Base-by-base conservation (phyloP, 2,888 invertebrate genomes). In the Drosophila cracens region DNA sequence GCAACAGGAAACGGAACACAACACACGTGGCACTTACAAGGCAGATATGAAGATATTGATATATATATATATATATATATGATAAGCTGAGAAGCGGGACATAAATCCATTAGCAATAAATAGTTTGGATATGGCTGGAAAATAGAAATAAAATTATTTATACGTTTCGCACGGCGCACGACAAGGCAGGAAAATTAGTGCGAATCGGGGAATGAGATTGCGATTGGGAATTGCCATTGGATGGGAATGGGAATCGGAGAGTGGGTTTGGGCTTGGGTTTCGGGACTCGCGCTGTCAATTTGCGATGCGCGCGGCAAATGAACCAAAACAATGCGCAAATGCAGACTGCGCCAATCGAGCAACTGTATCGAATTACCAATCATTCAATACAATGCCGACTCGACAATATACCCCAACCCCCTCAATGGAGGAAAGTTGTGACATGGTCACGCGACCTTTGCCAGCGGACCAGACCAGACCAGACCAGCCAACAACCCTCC, bases 71-170 rank as follows among this genome's bases (percentile, higher is more conserved):
- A 16, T 7, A 25, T 25, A 46, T 46, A 4, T 16, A 16, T 8
- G 46, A 25, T 40, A 40, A 64, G 48, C 64, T 38, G 38, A 36
- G 54, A 13, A 70, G 51, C 73, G 70, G 75, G 74, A 81, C 80
- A 90, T 91, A 91, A 92, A 92, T 91, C 92, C 90, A 91, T 91
- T 91, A 91, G 81, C 83, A 83, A 89, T 92, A 90, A 90, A 91
- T 84, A 86, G 83, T 88, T 81, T 81, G 49, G 87, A 82, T 89
- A 82, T 81, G 89, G 89, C 78, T 62, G 65, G 69, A 80, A 86
- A 87, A 80, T 73, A 31, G 70, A 75, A 79, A 84, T 78, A 74
- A 88, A 90, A 84, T 84, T 90, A 90, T 90, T 89, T 90, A 90
- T 89, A 85, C 75, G 81, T 70, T 85, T 87, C 75, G 82, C 83